These are phyloP conservation scores for Anabas testudineus DNA, from an alignment of 2,797 vertebrate genomes.

Conservation along the genomic window DNA sequence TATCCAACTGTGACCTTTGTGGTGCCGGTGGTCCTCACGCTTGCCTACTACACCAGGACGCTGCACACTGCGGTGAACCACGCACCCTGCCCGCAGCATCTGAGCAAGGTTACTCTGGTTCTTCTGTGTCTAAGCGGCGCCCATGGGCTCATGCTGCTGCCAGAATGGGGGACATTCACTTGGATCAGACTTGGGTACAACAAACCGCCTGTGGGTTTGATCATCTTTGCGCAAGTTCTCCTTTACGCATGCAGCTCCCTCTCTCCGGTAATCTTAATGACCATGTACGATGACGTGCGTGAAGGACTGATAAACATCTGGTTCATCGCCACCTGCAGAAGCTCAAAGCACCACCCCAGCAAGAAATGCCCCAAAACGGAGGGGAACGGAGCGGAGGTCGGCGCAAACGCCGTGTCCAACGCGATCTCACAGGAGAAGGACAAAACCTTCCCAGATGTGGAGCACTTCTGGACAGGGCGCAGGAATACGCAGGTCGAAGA, in stretches of 20 bases:
- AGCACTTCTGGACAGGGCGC: constrained; percentile 89
- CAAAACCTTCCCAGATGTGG: constrained; percentile 85
- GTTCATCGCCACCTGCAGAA: constrained; percentile 62
- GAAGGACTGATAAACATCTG: constrained; percentile 75
- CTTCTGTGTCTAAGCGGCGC: constrained; percentile 79
- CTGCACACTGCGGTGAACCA: constrained; percentile 77
- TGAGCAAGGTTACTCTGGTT: constrained; percentile 78
- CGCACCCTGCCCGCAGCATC: constrained; percentile 60
- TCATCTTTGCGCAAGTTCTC: constrained; percentile 79
- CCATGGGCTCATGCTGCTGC: constrained; percentile 83
- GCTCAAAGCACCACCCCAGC: constrained; percentile 15
- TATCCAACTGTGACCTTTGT: constrained; percentile 78
- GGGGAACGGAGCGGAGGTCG: constrained; percentile 72
- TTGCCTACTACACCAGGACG: constrained; percentile 78
- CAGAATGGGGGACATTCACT: constrained; percentile 85
- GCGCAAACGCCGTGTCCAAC: constrained; percentile 58
- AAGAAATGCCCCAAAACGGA: constrained; percentile 55
- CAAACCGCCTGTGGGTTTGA: constrained; percentile 76
- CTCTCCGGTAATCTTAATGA: constrained; percentile 81
- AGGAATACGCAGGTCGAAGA: constrained; percentile 80
- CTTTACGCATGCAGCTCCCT: constrained; percentile 82
- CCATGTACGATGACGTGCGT: constrained; percentile 84
- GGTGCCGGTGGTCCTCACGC: constrained; percentile 77
- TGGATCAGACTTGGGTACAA: constrained; percentile 80
- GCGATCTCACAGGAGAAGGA: constrained; percentile 53